phyloP scores from a whole-genome alignment of 2,113 vertebrate genomes.

The Lycaon pictus region DNA sequence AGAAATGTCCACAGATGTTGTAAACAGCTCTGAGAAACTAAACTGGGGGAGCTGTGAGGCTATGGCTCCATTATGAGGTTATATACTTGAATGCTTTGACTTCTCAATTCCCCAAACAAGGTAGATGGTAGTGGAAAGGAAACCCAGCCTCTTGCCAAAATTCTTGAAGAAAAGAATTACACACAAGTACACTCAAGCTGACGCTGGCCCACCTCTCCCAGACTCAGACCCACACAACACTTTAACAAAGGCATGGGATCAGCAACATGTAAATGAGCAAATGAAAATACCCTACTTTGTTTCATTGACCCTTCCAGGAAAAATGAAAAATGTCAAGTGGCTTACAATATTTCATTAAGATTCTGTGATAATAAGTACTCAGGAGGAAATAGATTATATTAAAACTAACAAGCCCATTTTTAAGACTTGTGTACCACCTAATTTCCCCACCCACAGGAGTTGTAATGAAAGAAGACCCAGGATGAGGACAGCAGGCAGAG shows the following conservation, averaged over 20 bases:
- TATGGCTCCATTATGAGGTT: not conserved
- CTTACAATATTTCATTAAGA: not conserved
- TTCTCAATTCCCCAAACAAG: slow-evolving; percentile 21
- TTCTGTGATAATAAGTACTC: not conserved
- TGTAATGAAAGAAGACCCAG: not conserved
- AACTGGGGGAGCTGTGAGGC: not conserved
- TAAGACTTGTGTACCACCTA: not conserved
- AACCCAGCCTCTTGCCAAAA: not conserved
- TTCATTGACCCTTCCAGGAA: not conserved
- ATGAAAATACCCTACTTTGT: not conserved
- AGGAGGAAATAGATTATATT: not conserved
- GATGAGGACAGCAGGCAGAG: not conserved
- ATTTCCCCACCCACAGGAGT: not conserved
- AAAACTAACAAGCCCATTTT: not conserved
- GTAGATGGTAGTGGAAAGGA: slow-evolving; percentile 27
- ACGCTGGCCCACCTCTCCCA: not conserved
- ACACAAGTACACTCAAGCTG: not conserved
- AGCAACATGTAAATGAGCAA: not conserved
- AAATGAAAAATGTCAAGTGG: not conserved
- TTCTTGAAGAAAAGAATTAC: not conserved
- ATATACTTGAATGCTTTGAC: not conserved
- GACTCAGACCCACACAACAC: not conserved
- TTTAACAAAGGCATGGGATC: not conserved
- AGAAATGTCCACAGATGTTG: not conserved
- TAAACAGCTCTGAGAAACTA: not conserved